Conservation (phyloP, 2,113 vertebrate genomes). For the Pachypanchax playfairii region DNA sequence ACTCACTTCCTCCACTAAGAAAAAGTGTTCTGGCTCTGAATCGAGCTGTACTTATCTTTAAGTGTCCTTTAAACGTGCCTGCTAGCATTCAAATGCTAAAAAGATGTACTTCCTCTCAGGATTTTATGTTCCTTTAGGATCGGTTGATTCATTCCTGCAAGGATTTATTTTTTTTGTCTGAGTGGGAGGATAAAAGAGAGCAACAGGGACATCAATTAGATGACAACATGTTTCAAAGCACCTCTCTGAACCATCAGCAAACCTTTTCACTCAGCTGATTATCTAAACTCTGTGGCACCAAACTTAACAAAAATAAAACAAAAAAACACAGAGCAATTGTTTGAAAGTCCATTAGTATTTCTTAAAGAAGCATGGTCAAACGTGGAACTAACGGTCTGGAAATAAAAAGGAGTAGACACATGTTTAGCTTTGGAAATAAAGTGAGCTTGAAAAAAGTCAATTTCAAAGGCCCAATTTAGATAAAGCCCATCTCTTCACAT, state of each 20-base stretch:
- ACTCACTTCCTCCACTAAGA: conserved; percentile 44
- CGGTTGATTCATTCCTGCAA: conserved; percentile 59
- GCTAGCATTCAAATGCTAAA: conserved; percentile 40
- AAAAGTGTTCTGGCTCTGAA: conserved; percentile 42
- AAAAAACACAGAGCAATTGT: conserved; percentile 43
- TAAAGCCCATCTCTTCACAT: conserved; percentile 46
- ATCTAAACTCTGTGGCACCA: conserved; percentile 53
- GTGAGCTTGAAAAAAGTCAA: conserved; percentile 43
- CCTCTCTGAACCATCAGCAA: conserved; percentile 41
- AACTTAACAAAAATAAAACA: conserved; percentile 25
- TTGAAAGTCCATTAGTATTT: conserved; percentile 56
- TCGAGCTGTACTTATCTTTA: conserved; percentile 37
- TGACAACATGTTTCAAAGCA: conserved; percentile 59
- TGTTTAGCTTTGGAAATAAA: conserved; percentile 38
- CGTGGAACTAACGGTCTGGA: conserved; percentile 41
- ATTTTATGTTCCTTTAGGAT: conserved; percentile 44
- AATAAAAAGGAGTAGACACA: conserved; percentile 32
- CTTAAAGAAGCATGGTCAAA: conserved; percentile 32
- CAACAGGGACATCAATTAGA: conserved; percentile 69
- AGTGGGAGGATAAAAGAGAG: conserved; percentile 61
- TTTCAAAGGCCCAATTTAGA: conserved; percentile 58
- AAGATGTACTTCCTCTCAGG: conserved; percentile 10
- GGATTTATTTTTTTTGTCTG: conserved; percentile 58
- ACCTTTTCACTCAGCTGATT: conserved; percentile 57
- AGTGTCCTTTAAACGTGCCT: conserved; percentile 27